These are phyloP conservation scores for Zosterops pallidus DNA, from an alignment of 2,113 vertebrate species.

Conservation along the genomic window DNA sequence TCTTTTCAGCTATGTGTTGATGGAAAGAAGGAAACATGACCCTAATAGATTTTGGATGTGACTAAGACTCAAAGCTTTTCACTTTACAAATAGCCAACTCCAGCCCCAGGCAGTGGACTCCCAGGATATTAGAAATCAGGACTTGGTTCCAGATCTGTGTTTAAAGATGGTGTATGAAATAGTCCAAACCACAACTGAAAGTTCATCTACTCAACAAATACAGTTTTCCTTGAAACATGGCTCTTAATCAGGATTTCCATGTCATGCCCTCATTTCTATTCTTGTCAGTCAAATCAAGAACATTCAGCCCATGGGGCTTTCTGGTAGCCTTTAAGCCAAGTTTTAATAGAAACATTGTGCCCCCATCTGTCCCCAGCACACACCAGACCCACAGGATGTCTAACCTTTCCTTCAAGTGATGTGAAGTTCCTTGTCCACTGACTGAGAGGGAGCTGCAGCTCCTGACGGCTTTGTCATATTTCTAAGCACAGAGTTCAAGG, in stretches of 20 bases:
- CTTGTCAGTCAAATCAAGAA: not conserved
- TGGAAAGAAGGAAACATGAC: not conserved
- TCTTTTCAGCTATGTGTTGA: not conserved
- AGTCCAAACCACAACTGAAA: not conserved
- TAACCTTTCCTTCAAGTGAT: not conserved
- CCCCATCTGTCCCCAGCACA: not conserved
- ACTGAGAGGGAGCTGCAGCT: not conserved
- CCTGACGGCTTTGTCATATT: not conserved
- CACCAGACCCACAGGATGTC: not conserved
- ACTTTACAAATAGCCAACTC: not conserved
- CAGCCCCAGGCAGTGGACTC: not conserved
- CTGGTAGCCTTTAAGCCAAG: not conserved
- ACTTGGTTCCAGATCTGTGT: not conserved
- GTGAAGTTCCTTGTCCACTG: not conserved
- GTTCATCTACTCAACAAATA: not conserved
- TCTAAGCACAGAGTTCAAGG: not conserved
- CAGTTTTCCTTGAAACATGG: not conserved
- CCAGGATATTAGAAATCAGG: not conserved
- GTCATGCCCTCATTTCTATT: not conserved
- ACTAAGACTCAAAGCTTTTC: not conserved
- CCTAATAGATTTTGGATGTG: not conserved
- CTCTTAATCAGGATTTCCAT: not conserved
- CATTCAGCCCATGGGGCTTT: not conserved
- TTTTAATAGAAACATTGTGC: not conserved
- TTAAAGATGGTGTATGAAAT: not conserved